Evolutionary conservation across 2,113 vertebrate species (phyloP), one percentile per base, ranked within the genome.

Genomic region (Globicephala melas): DNA sequence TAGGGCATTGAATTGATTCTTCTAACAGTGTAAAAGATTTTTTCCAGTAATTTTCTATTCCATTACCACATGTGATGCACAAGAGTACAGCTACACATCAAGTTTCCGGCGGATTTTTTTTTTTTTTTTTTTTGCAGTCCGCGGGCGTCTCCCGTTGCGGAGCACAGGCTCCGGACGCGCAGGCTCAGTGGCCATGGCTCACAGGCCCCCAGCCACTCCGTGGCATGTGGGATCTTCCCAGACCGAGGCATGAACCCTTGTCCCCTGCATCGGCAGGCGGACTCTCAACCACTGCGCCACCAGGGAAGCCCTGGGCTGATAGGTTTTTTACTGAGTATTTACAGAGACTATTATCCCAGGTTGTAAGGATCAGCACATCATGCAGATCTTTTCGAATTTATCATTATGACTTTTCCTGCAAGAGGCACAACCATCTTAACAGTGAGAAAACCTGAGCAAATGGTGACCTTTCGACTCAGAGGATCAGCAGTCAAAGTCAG

Each of bases 31-130:
- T 76, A 91, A 92, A 98, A 94, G n/a, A 55, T 44, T 96, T 96
- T 80, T 90, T 77, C 58, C 70, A 86, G 93, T 97, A 93, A 96
- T 95, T 98, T 97, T 97, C 91, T 80, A 87, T 94, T 83, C 21
- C 58, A 94, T 93, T 94, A 55, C 25, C 47, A 38, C 95, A 89
- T 71, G 70, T 89, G 68, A 74, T 89, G 21, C 36, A 95, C 88
- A 95, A 91, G 20, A 92, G 18, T 44, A 58, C 36, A 93, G 36
- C 84, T 96, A 68, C 77, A 95, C 25, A 79, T 89, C 67, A 83
- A 84, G n/a, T 86, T 97, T 91, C 0, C n/a, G 9, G 55, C 41
- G 12, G 47, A 13, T 50, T 13, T 12, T 12, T 13, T 13, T 50
- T 50, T 50, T 47, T 47, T 36, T 38, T 38, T 47, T 13, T 47